Evolutionary conservation across 2,888 invertebrate genomes (phyloP), one percentile per base, ranked within the genome.

Genomic region (Caenorhabditis sinica): DNA sequence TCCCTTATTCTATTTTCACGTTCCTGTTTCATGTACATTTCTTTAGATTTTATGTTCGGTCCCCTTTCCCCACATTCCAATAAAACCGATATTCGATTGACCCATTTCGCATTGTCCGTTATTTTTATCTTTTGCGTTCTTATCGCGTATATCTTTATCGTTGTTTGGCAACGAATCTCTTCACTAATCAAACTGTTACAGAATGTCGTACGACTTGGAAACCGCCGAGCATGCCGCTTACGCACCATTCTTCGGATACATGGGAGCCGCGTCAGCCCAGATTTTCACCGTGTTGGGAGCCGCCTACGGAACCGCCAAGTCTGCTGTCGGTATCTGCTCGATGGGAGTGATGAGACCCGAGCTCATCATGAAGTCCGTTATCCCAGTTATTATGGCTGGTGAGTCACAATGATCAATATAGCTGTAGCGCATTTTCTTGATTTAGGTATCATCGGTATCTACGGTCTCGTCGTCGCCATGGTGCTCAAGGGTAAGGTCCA

Each of bases 321-420:
- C 98, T 87, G 99, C 98, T 90, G 98, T 98, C 90, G 99, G 99
- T 95, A 99, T 99, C 93, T 97, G 98, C 93, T 98, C 98, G 93
- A 99, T 99, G 98, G 97, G 98, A 93, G 98, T 99, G 93, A 99
- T 99, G 98, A 95, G 98, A 95, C 99, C 99, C 89, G 99, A 99
- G 95, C 95, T 99, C 93, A 98, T 99, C 95, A 99, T 99, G 98
- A 98, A 98, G 95, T 98, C 97, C 94, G 98, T 99, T 95, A 98
- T 99, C 94, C 99, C 99, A 92, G 98, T 99, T 92, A 92, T 92
- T 85, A 92, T 92, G 92, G 91, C 92, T 76, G 91, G 90, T 68
- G 11, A 28, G 69, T 40, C 17, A n/a, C n/a, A n/a, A n/a, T 13
- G 9, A 4, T n/a, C 20, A 20, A 20, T 20, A 20, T 20, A 4